Evolutionary conservation across 2,113 vertebrate genomes (phyloP).

Genomic region (Sturnus vulgaris): DNA sequence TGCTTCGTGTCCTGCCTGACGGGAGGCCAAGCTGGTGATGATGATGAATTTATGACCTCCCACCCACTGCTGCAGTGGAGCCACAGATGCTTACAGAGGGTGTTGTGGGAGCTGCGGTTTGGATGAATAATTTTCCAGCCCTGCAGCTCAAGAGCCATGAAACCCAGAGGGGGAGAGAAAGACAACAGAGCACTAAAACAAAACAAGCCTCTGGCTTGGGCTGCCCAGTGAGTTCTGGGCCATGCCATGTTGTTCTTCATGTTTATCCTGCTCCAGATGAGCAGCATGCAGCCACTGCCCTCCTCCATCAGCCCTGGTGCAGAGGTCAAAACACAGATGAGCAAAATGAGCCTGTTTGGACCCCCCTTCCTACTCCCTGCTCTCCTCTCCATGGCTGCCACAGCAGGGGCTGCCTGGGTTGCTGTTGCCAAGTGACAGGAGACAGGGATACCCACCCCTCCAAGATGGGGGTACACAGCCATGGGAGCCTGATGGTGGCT

Average conservation of each 20-base stretch:
- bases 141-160: conserved; percentile 34
- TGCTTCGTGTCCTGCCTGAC: not conserved
- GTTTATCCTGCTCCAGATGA: not conserved
- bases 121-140: conserved; percentile 53
- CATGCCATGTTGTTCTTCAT: not conserved
- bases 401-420: not conserved
- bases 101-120: conserved; percentile 21
- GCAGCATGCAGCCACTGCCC: not conserved
- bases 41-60: conserved; percentile 27
- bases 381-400: not conserved
- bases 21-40: not conserved
- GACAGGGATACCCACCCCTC: not conserved
- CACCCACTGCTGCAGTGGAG: not conserved
- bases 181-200: conserved; percentile 48
- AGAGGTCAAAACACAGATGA: not conserved
- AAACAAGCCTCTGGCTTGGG: not conserved
- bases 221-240: not conserved
- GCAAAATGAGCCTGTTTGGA: not conserved
- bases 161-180: conserved; percentile 24
- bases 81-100: conserved; percentile 26
- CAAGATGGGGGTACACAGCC: not conserved
- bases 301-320: not conserved
- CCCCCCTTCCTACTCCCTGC: accelerated
- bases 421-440: not conserved
- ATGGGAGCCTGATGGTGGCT: not conserved